Base-by-base conservation (phyloP, 2,888 invertebrate genomes). In the Orthonychiurus folsomi region DNA sequence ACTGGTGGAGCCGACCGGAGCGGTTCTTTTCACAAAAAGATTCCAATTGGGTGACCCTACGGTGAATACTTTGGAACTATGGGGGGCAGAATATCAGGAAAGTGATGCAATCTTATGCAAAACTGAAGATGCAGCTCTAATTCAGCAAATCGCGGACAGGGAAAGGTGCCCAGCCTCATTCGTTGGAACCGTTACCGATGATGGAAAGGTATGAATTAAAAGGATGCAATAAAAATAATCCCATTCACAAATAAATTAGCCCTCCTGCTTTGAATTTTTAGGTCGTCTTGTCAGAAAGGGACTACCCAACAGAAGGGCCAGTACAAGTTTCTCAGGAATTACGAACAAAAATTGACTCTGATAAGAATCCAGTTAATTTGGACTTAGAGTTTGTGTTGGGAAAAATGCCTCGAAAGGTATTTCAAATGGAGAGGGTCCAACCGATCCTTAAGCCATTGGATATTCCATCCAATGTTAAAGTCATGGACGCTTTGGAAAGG, bases 21-120 rank as follows among this genome's bases (percentile, higher is more conserved):
- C 95, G 0, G 83, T 91, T 0, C 92, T 97, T 65, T 89, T 88
- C 75, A 86, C 89, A 0, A 84, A 87, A 65, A 84, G 85, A 75
- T 94, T 95, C 76, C 86, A 90, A 69, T 80, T 97, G 27, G 97
- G 96, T 0, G 97, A 99, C 79, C 90, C 93, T 0, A 96, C 94
- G 2, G 86, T 97, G 60, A 93, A 88, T 60, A 86, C 90, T 0
- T 78, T 96, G 64, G 97, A 99, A 76, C 79, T 99, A 1, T 99
- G 97, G 97, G 96, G 95, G 0, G 97, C 97, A 0, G 97, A 97
- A 77, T 97, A 96, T 77, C 96, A 96, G 77, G 95, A 96, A 78
- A 94, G 90, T 73, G 86, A 96, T 75, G 97, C 96, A 0, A 80
- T 95, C 66, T 80, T 99, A 1, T 88, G 93, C 71, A 80, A 80